Percentiles rank a stretch among this genome's conserved stretches.
phyloP scores from a whole-genome alignment of 2,888 invertebrate species.

The Ophraella communa region DNA sequence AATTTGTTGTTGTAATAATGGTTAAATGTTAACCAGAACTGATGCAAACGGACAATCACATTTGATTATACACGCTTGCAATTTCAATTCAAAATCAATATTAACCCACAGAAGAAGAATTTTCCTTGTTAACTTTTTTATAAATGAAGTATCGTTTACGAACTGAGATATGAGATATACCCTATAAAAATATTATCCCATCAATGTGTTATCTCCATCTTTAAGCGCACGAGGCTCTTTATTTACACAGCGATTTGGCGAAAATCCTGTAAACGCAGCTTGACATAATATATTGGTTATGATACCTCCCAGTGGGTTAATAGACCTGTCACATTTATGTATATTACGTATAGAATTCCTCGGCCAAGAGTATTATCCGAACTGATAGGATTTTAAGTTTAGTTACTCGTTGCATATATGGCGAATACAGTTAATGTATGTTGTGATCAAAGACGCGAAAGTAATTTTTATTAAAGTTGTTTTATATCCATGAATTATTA shows the following conservation, averaged over 20 bases:
- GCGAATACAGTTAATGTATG: too few relatives aligned
- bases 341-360: conserved; percentile 22
- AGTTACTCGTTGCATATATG: background rate
- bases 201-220: conserved; percentile 10
- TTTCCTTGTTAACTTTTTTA: background rate
- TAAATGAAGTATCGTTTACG: background rate
- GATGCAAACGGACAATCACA: too few relatives aligned
- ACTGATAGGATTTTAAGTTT: conserved; percentile 6
- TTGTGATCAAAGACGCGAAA: background rate
- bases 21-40: too few relatives aligned
- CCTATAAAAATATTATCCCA: conserved; percentile 3
- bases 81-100: too few relatives aligned
- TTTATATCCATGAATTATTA: too few relatives aligned
- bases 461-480: background rate
- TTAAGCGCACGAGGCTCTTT: conserved; percentile 7
- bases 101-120: background rate
- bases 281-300: conserved; percentile 42
- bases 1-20: too few relatives aligned
- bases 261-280: conserved; percentile 47
- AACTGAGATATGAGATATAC: background rate
- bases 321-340: conserved; percentile 40
- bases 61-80: too few relatives aligned
- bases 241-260: conserved; percentile 38
- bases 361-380: conserved; percentile 10
- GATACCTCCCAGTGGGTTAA: conserved; percentile 41